Evolutionary conservation across 2,113 vertebrate genomes (phyloP), one percentile per base, ranked within the genome.

Genomic region (Hylia prasina): DNA sequence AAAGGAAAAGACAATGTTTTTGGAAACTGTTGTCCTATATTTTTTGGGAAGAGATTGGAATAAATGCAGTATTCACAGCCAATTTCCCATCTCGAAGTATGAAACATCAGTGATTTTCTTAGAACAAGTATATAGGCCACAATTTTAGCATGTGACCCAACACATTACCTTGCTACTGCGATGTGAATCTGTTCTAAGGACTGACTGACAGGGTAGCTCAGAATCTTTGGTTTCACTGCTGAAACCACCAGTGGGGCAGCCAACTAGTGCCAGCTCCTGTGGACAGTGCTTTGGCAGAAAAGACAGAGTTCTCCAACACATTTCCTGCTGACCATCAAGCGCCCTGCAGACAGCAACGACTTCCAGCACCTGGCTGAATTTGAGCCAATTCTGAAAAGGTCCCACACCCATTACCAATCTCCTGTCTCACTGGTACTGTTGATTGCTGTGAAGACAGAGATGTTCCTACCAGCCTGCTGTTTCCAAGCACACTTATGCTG

Each of bases 91-190:
- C 11, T 68, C 2, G 0, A 87, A 87, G 19, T 23, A 50, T 6
- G 40, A 77, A 71, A 84, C 84, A 75, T 33, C 11, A 58, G 5
- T 57, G 18, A 4, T 71, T 85, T 89, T 76, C 50, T 63, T 51
- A 40, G 19, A 56, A 66, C 19, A 76, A 53, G 6, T 22, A 54
- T 10, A 61, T 10, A 65, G 65, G 48, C 31, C 23, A 82, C 78
- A 71, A 75, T 60, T 48, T 35, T 48, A 73, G 57, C 23, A 35
- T 24, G 30, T 5, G 3, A 82, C 58, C 39, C 35, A 44, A 13
- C 0, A 3, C 9, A 61, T 40, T 50, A 53, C 63, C n/a, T 72
- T 21, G 10, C 22, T 58, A 22, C 35, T 28, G 11, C 1, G 2
- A 27, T 33, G 45, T 4, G 33, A 87, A 75, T 68, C 23, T 3